These are phyloP conservation scores for Bubo bubo DNA, from an alignment of 2,113 vertebrate genomes.

Conservation along the genomic window DNA sequence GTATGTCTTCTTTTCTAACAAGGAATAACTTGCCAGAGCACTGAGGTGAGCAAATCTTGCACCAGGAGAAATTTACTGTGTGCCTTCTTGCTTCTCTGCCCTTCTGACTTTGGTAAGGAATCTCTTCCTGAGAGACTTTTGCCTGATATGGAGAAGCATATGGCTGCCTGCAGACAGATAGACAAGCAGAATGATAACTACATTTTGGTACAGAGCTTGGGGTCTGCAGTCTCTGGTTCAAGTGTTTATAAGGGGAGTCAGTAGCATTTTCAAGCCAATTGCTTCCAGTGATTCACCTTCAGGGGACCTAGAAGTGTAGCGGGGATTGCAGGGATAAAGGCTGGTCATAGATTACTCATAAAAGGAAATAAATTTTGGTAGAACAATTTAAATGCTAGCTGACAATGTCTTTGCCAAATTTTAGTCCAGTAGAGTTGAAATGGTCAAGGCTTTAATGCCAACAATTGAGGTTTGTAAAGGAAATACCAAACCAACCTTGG, in stretches of 20 bases:
- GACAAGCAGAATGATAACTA: not conserved
- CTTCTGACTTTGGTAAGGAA: not conserved
- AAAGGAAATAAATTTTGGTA: slow-evolving; percentile 36
- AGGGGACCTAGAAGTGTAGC: not conserved
- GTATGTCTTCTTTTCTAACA: not conserved
- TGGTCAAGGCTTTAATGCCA: slow-evolving; percentile 28
- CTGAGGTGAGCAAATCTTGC: not conserved
- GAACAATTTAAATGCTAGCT: slow-evolving; percentile 35
- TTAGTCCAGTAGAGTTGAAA: slow-evolving; percentile 1
- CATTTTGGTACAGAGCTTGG: not conserved
- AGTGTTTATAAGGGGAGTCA: not conserved
- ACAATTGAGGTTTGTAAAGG: slow-evolving; percentile 51
- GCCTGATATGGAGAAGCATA: not conserved
- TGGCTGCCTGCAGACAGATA: not conserved
- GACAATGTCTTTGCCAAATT: slow-evolving; percentile 39
- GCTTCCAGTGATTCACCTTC: slow-evolving; percentile 31
- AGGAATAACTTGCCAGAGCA: not conserved
- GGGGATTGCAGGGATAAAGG: not conserved
- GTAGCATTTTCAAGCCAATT: not conserved
- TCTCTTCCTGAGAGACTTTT: not conserved
- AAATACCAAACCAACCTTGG: slow-evolving; percentile 38
- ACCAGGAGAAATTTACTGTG: not conserved
- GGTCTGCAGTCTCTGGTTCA: not conserved
- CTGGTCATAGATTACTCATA: slow-evolving; percentile 3
- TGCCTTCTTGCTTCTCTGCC: not conserved